Conservation (phyloP, 2,888 invertebrate species). For the Rhabditophanes sp. region DNA sequence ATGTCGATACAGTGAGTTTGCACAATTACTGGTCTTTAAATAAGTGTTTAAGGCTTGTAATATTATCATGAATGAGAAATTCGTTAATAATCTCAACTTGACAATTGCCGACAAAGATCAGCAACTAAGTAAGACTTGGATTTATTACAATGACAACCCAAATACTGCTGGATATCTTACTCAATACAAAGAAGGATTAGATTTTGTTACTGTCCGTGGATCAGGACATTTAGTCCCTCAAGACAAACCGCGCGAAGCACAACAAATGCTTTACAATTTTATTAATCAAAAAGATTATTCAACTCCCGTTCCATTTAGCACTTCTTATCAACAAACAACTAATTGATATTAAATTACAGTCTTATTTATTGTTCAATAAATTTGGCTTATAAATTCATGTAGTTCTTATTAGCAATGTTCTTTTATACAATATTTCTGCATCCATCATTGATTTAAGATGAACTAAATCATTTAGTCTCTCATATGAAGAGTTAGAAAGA, state of each 20-base stretch:
- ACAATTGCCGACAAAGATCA: neutral
- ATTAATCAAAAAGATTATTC: conserved; percentile 18
- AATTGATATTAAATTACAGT: too few relatives aligned
- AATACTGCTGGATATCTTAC: conserved; percentile 5
- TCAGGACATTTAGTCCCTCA: conserved; percentile 28
- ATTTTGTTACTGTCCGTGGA: conserved; percentile 24
- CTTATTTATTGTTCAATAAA: too few relatives aligned
- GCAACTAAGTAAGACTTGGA: too few relatives aligned
- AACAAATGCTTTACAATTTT: conserved; percentile 25
- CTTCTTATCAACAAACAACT: too few relatives aligned
- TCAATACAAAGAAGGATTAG: conserved; percentile 12
- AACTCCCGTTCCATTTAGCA: conserved; percentile 1
- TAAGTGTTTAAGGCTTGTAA: too few relatives aligned
- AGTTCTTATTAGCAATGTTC: too few relatives aligned
- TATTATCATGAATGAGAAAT: neutral
- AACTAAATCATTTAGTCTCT: too few relatives aligned
- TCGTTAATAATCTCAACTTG: neutral
- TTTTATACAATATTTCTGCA: too few relatives aligned
- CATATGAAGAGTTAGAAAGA: too few relatives aligned
- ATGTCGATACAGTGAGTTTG: conserved; percentile 2
- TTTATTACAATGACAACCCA: conserved; percentile 4
- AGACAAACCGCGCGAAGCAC: conserved; percentile 21
- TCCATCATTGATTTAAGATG: too few relatives aligned
- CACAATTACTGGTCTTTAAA: too few relatives aligned
- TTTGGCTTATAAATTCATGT: too few relatives aligned